Base-by-base conservation (phyloP, 2,888 invertebrate species). In the Pachycephus smyrnensis region DNA sequence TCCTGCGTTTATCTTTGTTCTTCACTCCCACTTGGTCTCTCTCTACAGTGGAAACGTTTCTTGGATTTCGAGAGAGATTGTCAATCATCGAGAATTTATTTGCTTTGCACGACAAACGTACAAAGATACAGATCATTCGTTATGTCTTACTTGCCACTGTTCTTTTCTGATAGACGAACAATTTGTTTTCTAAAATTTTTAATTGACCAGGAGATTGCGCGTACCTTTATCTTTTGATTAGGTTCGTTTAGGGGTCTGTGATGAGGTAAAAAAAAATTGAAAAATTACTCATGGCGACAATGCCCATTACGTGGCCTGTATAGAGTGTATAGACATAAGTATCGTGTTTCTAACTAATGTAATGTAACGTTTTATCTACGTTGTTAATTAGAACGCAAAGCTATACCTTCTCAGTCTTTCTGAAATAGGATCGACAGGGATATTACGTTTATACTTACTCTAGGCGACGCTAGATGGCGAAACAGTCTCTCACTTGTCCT, bases 401-500 rank as follows among this genome's bases (percentile, higher is more conserved):
- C 55, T 23, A 23, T 55, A 55, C 55, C 55, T 55, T 55, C 55
- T 23, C 23, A 55, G 55, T 55, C 2, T 55, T 23, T 55, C 23
- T 2, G 23, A 23, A 55, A 55, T 23, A 23, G 55, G 55, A 55
- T 55, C 55, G 55, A 55, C 55, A 9, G 55, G 55, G 55, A 23
- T 23, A 55, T 55, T 9, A 23, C 23, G 55, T 55, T 23, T 55
- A 23, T 23, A 80, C 75, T 83, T 84, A n/a, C 73, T 35, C 23
- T 30, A 74, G 23, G 73, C 11, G 73, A 71, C 85, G 82, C 82
- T 79, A 86, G 85, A 86, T 86, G 85, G 85, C 85, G 84, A 82
- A 75, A 78, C 55, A 75, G 82, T 75, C 80, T 75, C 77, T 82
- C 68, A 37, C 71, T 76, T 69, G 76, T 77, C 73, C 75, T 68